Percentiles rank a stretch among this genome's conserved stretches.
phyloP scores from a whole-genome alignment of 2,113 vertebrate genomes.

The Cynopterus brachyotis region DNA sequence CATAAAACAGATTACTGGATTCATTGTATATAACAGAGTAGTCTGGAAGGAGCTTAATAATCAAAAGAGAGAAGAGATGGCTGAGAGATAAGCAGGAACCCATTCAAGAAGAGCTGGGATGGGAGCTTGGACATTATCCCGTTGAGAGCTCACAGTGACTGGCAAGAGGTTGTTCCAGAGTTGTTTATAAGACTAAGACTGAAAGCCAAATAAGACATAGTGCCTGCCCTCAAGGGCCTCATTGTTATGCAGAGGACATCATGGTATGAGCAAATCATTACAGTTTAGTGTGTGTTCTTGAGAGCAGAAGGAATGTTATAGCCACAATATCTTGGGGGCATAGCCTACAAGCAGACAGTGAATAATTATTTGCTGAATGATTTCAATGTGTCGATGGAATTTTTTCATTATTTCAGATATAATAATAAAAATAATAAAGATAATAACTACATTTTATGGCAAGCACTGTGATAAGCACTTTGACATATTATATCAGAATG shows the following conservation, averaged over 20 bases:
- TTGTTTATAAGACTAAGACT: neutral
- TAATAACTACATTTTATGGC: neutral
- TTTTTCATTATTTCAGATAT: neutral
- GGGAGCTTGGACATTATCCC: neutral
- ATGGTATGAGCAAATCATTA: neutral
- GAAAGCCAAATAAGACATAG: conserved; percentile 1
- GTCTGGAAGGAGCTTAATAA: neutral
- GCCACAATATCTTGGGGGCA: neutral
- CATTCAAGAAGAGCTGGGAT: neutral
- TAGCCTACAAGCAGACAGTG: neutral
- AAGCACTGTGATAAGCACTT: neutral
- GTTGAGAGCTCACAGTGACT: neutral
- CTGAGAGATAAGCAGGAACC: neutral
- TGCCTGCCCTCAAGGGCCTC: neutral
- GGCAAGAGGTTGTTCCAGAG: neutral
- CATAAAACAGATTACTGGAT: neutral
- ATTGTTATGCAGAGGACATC: neutral
- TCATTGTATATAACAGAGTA: neutral
- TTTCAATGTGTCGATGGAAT: neutral
- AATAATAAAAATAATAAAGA: conserved; percentile 3
- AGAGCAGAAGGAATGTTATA: neutral
- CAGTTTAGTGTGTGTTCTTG: neutral
- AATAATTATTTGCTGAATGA: neutral
- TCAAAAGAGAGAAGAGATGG: neutral
- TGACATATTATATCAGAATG: neutral